Evolutionary conservation across 2,797 vertebrate genomes (phyloP), one percentile per base, ranked within the genome.

Genomic region (Pelochelys cantorii): DNA sequence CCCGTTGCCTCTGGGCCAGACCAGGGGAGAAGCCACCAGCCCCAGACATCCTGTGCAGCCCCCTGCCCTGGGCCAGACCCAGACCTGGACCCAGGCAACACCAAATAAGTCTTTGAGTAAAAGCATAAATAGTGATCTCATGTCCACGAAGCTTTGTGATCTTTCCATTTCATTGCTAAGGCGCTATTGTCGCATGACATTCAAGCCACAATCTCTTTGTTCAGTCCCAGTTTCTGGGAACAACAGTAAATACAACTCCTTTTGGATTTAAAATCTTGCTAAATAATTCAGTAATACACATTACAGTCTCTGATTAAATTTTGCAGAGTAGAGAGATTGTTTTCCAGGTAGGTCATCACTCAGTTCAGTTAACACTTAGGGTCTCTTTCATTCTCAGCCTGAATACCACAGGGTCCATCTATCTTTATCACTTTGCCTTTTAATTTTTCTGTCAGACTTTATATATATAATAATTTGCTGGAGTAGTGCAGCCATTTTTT

Each of bases 291-390:
- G 91, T 75, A 68, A 77, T 95, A 93, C 95, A 94, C 95, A 90
- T 87, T 87, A 86, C 42, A 71, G 88, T 27, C 95, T 75, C 54
- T 96, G 96, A 97, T 97, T 97, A 96, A 96, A 96, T 97, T 97
- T 97, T 97, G 90, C 88, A 68, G 94, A 93, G 90, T 85, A 89
- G 89, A 92, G 92, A 96, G 93, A 95, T 97, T 97, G 92, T 96
- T 97, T 97, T 93, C 88, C 95, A 97, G 94, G 95, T 97, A 97
- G 90, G 95, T 97, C 96, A 96, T 97, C 95, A 96, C 91, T 97
- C 96, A 97, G 93, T 93, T 97, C 96, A 82, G 68, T 96, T 83
- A 89, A 81, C 87, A 94, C 89, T 85, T 87, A 94, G 93, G 95
- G 94, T 94, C 94, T 83, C 27, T 93, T 96, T 95, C 87, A 48